These are phyloP conservation scores for Xanthia icteritia DNA, from an alignment of 2,888 invertebrate genomes.

Conservation along the genomic window DNA sequence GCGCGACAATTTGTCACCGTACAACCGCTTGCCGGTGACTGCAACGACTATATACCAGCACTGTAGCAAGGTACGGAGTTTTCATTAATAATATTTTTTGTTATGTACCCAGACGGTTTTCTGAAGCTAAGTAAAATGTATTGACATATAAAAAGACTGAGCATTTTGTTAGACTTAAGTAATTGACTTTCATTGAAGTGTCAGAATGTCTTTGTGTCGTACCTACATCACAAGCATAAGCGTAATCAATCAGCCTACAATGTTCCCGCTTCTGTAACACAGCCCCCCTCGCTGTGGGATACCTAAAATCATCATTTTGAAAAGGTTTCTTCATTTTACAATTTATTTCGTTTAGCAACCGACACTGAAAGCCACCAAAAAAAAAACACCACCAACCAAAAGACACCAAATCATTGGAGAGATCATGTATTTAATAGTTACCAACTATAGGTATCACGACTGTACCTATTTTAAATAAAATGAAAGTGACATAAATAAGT, in stretches of 20 bases:
- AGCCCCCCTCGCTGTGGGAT: no score
- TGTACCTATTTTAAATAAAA: no score
- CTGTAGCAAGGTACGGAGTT: conserved; percentile 40
- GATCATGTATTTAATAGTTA: neutral
- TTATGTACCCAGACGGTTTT: conserved; percentile 9
- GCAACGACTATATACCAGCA: conserved; percentile 48
- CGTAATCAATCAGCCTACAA: no score
- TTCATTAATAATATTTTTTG: conserved; percentile 55
- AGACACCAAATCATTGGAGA: neutral
- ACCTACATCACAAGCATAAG: no score
- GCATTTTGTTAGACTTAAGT: neutral
- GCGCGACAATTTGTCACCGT: conserved; percentile 66
- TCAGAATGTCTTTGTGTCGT: neutral
- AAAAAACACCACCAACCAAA: no score
- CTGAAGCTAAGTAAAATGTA: conserved; percentile 22
- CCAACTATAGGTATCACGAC: no score
- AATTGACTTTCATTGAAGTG: neutral
- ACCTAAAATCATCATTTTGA: neutral
- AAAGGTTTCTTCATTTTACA: no score
- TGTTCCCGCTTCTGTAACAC: no score
- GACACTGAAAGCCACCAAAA: no score
- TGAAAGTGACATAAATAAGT: no score
- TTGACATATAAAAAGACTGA: neutral
- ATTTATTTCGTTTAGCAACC: neutral
- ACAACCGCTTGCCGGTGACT: conserved; percentile 66